phyloP scores from a whole-genome alignment of 2,113 vertebrate species.

The Pteropus alecto region DNA sequence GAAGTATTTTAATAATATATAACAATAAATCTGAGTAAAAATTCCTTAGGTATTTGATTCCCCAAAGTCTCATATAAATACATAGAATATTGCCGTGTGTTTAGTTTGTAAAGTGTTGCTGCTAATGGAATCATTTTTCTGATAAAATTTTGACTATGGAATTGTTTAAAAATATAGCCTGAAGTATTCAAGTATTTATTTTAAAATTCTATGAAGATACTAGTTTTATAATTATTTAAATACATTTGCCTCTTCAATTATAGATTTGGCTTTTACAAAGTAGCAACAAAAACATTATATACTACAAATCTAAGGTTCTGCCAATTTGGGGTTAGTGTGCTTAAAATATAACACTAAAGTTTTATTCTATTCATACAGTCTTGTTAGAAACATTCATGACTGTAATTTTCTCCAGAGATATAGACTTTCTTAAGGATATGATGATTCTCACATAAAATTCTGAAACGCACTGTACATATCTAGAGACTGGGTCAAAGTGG shows the following conservation, averaged over 20 bases:
- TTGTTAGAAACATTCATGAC: neutral
- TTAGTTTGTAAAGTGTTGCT: neutral
- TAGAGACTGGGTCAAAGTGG: neutral
- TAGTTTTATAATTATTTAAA: neutral
- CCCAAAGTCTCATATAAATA: neutral
- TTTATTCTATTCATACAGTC: neutral
- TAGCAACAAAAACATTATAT: neutral
- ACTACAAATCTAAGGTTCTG: constrained; percentile 1
- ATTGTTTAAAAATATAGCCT: neutral
- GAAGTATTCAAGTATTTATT: neutral
- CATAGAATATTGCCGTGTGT: neutral
- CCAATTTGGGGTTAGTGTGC: neutral
- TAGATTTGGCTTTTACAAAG: neutral
- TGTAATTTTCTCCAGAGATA: constrained; percentile 19
- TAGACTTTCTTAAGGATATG: neutral
- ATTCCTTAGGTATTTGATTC: neutral
- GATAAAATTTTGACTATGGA: neutral
- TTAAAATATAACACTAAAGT: neutral
- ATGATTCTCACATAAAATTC: neutral
- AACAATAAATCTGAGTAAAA: neutral
- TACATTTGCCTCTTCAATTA: neutral
- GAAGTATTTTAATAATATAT: neutral
- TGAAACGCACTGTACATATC: neutral
- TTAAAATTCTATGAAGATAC: neutral
- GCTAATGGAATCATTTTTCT: neutral